Evolutionary conservation across 2,113 vertebrate genomes (phyloP), one percentile per base, ranked within the genome.

Genomic region (Chaetodon trifascialis): DNA sequence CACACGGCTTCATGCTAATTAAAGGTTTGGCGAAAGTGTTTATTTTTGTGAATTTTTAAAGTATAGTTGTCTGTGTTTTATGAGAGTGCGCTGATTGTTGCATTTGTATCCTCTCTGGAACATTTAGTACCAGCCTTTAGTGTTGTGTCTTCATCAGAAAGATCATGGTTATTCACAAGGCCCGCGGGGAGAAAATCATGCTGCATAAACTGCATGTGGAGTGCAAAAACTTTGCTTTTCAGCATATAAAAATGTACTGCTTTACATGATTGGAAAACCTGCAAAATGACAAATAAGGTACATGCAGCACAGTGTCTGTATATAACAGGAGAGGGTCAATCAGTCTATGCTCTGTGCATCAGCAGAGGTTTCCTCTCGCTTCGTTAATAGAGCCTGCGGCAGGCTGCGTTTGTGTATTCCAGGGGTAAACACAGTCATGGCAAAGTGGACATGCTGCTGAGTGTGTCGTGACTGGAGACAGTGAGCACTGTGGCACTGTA

Each of bases 381-480:
- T 84, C 7, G 75, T 82, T 90, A 91, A 92, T 90, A 89, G 75
- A 86, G 83, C 84, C 82, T 21, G 79, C 76, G 38, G 86, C 80
- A 65, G 73, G 81, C 85, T 78, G 84, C 65, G 65, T 85, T 87
- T 92, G 86, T 92, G 80, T 94, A 93, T 72, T 80, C 25, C 79
- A 84, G 80, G 85, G 76, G 86, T 94, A 94, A 94, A 94, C 91
- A 93, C 82, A 91, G 90, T 93, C 86, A 84, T 76, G 90, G 80
- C 88, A 88, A 84, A 90, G 91, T 90, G 86, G 82, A 89, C 83
- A 36, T 78, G 65, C 83, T 85, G 84, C 80, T 85, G 82, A 91
- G 91, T 93, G 90, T 92, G 93, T 93, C 89, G 91, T 93, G 92
- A 92, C 82, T 89, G 84, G 77, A 92, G 86, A 93, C 90, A 91